Base-by-base conservation (phyloP, 2,113 vertebrate species). In the Pseudorhombus dupliciocellatus region DNA sequence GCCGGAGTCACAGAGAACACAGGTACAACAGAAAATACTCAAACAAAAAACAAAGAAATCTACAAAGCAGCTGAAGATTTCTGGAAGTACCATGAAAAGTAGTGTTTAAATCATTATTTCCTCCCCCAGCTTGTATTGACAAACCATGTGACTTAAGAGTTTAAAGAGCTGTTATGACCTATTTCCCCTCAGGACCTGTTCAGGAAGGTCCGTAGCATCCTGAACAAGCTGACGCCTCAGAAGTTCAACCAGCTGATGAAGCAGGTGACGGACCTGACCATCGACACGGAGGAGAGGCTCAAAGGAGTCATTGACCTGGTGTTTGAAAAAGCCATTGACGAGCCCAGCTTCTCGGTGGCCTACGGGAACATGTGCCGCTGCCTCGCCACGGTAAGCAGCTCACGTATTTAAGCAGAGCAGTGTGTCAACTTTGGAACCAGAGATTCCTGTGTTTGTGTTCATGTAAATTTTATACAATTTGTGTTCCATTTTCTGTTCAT, bases 161-260 rank as follows among this genome's bases (percentile, higher is more conserved):
- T 71, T 25, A 25, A 37, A 16, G 25, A 3, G 15, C 24, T 65
- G 16, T 73, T 25, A 5, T 40, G 3, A 42, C 16, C 34, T 2
- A 5, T 9, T 34, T 72, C 20, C 60, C 34, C 20, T 5, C 80
- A 99, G 97, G 97, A 98, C 7, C 94, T 99, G 80, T 97, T 99
- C 92, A 95, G 94, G 75, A 98, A 97, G 88, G 97, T 99, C 25
- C 95, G 97, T 54, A 98, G 97, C 93, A 98, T 99, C 92, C 90
- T 99, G 84, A 99, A 99, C 93, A 99, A 99, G 87, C 89, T 99
- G 87, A 99, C 97, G 0, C 97, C 97, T 1, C 97, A 99, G 91
- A 99, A 98, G 96, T 99, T 99, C 92, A 95, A 96, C 68, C 96
- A 97, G 79, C 94, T 99, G 46, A 98, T 98, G 96, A 98, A 98